Conservation (phyloP, 2,113 vertebrate species). For the Rutilus rutilus region DNA sequence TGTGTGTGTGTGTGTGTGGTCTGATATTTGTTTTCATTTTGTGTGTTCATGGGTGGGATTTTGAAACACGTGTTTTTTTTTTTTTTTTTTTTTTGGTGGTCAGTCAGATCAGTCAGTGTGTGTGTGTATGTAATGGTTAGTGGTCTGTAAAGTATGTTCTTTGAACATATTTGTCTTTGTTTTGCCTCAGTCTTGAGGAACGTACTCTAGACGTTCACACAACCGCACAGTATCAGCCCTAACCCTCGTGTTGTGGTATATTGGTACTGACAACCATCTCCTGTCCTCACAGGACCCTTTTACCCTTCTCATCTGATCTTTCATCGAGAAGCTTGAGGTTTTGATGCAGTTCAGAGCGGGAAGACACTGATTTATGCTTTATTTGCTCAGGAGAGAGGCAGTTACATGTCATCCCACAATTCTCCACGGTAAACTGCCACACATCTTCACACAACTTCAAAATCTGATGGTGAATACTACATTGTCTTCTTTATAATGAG, state of each 20-base stretch:
- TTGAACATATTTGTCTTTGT: not conserved
- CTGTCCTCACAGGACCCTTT: constrained; percentile 7
- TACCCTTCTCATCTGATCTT: not conserved
- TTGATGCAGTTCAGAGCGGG: not conserved
- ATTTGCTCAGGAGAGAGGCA: not conserved
- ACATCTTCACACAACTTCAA: not conserved
- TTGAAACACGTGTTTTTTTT: too few species aligned
- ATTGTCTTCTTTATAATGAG: not conserved
- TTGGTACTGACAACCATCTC: not conserved
- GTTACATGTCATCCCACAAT: not conserved
- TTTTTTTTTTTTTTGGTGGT: too few species aligned
- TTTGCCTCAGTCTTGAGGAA: not conserved
- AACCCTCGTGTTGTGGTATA: not conserved
- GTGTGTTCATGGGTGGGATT: not conserved
- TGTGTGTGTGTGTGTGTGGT: not conserved
- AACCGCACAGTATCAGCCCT: not conserved
- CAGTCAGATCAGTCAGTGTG: not conserved
- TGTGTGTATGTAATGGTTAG: not conserved
- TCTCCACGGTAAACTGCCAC: not conserved
- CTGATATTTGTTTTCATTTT: constrained; percentile 1
- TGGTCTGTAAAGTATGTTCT: not conserved
- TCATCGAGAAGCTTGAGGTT: not conserved
- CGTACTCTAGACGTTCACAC: not conserved
- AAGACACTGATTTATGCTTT: not conserved
- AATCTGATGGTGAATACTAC: not conserved